Evolutionary conservation across 2,113 vertebrate species (phyloP), one percentile per base, ranked within the genome.

Genomic region (Sapayoa aenigma): DNA sequence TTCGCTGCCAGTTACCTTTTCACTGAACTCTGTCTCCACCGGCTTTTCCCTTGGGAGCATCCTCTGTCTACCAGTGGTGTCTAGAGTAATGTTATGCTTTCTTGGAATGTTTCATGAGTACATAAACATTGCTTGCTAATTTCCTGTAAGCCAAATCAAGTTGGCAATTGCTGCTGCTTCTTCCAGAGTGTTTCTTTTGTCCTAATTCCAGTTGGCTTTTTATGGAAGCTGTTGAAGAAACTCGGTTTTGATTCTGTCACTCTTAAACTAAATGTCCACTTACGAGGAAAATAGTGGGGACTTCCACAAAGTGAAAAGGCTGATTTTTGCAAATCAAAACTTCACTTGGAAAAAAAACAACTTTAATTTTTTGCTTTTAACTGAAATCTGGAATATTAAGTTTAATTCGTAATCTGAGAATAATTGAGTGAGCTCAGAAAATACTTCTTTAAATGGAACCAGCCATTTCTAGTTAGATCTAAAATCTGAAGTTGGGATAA

Each of bases 121-220:
- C 86, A 88, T 93, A 96, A 96, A 96, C 92, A 81, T 63, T 12
- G 84, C 92, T 65, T 73, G 72, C 84, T 96, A 87, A 94, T 95
- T 97, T 97, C 96, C 96, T 96, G 96, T 96, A 63, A 94, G 91
- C 72, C 95, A 90, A 66, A 94, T 92, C 89, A 90, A 87, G 80
- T 53, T 96, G 90, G 96, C 87, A 85, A 49, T 75, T 90, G 83
- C 87, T 81, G 68, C 75, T 86, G 74, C 94, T 78, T 60, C 87
- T 94, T 87, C 85, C 94, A 95, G 75, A 16, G 7, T 56, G 72
- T 95, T 95, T 93, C 95, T 96, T 96, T 96, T 95, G 94, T 96
- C 95, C 66, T 82, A 73, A 76, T 93, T 97, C 95, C 93, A 94
- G 93, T 67, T 84, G 41, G 2, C 35, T 86, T 81, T 89, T 87